Base-by-base conservation (phyloP, 2,888 invertebrate genomes). In the Catonia carolina region DNA sequence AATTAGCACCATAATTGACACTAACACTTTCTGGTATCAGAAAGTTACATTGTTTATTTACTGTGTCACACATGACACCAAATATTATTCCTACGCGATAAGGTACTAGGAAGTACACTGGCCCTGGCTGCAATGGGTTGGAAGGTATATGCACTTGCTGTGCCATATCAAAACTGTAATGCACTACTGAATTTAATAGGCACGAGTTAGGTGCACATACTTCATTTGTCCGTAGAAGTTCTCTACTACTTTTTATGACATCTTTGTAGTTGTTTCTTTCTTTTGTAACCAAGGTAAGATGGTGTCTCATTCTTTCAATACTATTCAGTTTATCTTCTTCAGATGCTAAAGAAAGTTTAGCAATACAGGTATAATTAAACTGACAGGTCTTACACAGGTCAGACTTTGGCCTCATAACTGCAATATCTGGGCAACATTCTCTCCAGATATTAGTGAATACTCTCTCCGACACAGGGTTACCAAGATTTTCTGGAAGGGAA, bases 51-150 rank as follows among this genome's bases (percentile, higher is more conserved):
- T 56, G 58, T 17, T 60, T 52, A 22, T 45, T 39, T 0, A 15
- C 36, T 23, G 58, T 60, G 4, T 60, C 58, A 47, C 51, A 53
- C 58, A 61, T 58, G 3, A 61, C 56, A 1, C 60, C 58, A 37
- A n/a, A n/a, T n/a, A n/a, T n/a, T n/a, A 58, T 58, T 1, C 60
- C 36, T 55, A 60, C 60, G 8, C 27, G n/a, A n/a, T n/a, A n/a
- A 27, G 27, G 27, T n/a, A n/a, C n/a, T n/a, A n/a, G n/a, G n/a
- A n/a, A n/a, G n/a, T n/a, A n/a, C n/a, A n/a, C n/a, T n/a, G n/a
- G n/a, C n/a, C n/a, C n/a, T n/a, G n/a, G n/a, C n/a, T n/a, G n/a
- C n/a, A n/a, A n/a, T n/a, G n/a, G n/a, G n/a, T n/a, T n/a, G n/a
- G n/a, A n/a, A n/a, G n/a, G n/a, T n/a, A n/a, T n/a, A n/a, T n/a